Conservation (phyloP, 1,140 invertebrate species). For the Megathymus violae region DNA sequence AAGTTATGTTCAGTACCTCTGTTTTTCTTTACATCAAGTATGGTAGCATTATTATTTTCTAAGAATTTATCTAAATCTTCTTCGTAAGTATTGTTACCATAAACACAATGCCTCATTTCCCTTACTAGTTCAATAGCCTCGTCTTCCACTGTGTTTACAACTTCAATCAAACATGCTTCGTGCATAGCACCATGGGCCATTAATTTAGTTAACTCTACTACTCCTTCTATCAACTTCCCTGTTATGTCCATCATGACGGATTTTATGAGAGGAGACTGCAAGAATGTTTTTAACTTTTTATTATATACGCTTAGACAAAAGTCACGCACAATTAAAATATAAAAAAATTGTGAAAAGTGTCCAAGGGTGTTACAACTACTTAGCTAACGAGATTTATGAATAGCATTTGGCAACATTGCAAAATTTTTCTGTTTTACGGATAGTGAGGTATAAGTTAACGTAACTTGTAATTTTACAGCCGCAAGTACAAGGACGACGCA, state of each 20-base stretch:
- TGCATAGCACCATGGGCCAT: constrained; percentile 77
- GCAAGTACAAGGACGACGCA: not conserved
- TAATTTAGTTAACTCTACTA: constrained; percentile 66
- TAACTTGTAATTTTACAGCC: constrained; percentile 8
- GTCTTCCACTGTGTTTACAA: constrained; percentile 65
- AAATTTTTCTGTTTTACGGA: not conserved
- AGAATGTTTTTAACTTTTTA: not conserved
- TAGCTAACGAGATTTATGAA: constrained; percentile 2
- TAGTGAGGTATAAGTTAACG: constrained; percentile 1
- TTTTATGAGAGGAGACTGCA: constrained; percentile 73
- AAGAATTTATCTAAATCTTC: constrained; percentile 51
- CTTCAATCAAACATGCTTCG: constrained; percentile 76
- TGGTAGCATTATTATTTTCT: constrained; percentile 62
- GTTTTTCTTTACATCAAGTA: constrained; percentile 53
- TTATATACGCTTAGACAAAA: too few relatives aligned
- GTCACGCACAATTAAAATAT: too few relatives aligned
- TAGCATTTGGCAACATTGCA: not conserved
- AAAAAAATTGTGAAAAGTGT: not conserved
- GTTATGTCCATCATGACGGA: constrained; percentile 72
- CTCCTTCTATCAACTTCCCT: constrained; percentile 64
- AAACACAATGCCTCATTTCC: constrained; percentile 54
- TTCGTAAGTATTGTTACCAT: constrained; percentile 46
- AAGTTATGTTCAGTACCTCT: constrained; percentile 30
- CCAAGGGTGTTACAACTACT: not conserved
- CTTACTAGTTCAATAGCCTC: constrained; percentile 58